Percentiles rank a stretch among this genome's conserved stretches.
Conservation (phyloP, 2,113 vertebrate species). For the Capricornis sumatraensis region DNA sequence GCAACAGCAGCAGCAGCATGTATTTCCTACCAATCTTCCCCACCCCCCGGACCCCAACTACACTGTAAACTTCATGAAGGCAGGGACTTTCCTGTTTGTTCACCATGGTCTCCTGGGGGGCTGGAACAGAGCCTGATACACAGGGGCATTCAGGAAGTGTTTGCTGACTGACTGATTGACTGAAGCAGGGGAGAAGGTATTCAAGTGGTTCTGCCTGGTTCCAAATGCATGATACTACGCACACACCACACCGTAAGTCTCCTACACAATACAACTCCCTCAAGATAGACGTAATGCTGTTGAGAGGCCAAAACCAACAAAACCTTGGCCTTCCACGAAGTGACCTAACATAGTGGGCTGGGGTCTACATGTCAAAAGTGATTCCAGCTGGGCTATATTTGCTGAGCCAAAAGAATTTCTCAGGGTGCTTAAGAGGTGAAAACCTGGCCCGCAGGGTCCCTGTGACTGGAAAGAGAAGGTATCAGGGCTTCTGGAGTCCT, state of each 20-base stretch:
- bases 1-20: background rate
- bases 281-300: background rate
- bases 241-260: background rate
- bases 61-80: background rate
- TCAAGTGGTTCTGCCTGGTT: background rate
- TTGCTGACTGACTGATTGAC: background rate
- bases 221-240: background rate
- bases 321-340: background rate
- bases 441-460: background rate
- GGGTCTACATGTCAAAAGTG: background rate
- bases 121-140: background rate
- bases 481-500: background rate
- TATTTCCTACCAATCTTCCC: background rate
- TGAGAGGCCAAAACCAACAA: background rate
- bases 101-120: background rate
- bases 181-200: background rate
- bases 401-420: background rate
- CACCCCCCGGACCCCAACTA: fast-evolving
- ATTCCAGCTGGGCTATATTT: background rate
- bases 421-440: background rate
- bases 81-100: background rate
- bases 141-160: background rate
- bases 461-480: background rate
- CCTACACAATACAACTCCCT: background rate
- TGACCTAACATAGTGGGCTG: fast-evolving